Percentiles rank a stretch among this genome's conserved stretches.
Evolutionary conservation across 2,113 vertebrate species (phyloP).

Genomic region (Lepus americanus): DNA sequence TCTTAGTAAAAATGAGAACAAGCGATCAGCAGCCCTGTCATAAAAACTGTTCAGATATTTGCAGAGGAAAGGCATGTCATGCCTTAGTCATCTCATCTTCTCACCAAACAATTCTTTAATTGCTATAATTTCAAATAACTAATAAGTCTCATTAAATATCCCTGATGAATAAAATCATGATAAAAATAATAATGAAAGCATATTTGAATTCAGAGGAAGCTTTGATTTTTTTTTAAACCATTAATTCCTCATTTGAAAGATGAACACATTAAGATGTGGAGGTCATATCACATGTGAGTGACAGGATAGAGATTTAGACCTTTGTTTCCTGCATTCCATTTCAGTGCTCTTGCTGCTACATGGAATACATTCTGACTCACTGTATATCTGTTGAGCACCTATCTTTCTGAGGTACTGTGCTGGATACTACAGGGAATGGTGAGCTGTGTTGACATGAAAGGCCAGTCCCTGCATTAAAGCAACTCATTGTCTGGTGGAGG

Average conservation of each 20-base stretch:
- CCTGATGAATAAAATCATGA: constrained; percentile 30
- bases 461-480: background rate
- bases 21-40: background rate
- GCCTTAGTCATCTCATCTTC: background rate
- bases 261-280: constrained; percentile 41
- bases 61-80: background rate
- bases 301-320: background rate
- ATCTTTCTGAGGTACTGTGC: background rate
- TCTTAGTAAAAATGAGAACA: constrained; percentile 49
- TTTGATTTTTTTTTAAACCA: background rate
- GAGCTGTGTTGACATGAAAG: background rate
- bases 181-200: constrained; percentile 38
- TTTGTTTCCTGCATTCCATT: background rate
- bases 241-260: background rate
- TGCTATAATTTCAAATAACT: constrained; percentile 53
- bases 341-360: background rate
- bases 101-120: constrained; percentile 23
- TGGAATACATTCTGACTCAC: background rate
- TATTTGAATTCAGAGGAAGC: background rate
- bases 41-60: constrained; percentile 22
- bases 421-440: background rate
- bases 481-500: background rate
- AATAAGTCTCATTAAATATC: background rate
- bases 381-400: background rate
- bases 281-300: background rate